Percentiles rank a stretch among this genome's conserved stretches.
phyloP scores from a whole-genome alignment of 1,140 invertebrate genomes.

The Eulimnadia texana region DNA sequence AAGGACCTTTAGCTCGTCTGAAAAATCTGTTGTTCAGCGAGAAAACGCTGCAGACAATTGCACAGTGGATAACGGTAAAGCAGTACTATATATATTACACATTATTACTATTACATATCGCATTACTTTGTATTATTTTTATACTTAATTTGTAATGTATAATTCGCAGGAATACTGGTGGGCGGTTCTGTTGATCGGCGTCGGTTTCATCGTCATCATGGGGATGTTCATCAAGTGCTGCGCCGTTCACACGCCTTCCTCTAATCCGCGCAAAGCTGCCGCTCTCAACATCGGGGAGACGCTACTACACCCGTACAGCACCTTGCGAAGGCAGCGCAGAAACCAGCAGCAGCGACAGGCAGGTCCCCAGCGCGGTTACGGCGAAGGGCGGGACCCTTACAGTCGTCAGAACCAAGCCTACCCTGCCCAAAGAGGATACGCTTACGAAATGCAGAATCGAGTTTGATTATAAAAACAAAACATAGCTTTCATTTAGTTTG shows the following conservation, averaged over 20 bases:
- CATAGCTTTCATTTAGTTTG: too few species aligned
- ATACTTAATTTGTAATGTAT: background rate
- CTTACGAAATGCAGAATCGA: slow-evolving; percentile 15
- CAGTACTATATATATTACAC: background rate
- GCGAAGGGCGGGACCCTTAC: slow-evolving; percentile 5
- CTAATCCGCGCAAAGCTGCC: slow-evolving; percentile 83
- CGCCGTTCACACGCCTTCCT: slow-evolving; percentile 95
- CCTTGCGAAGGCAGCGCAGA: slow-evolving; percentile 54
- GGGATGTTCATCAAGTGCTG: slow-evolving; percentile 98
- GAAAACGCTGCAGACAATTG: slow-evolving; percentile 68
- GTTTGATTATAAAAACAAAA: too few species aligned
- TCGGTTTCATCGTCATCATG: slow-evolving; percentile 88
- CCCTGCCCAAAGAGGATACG: background rate
- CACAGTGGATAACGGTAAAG: slow-evolving; percentile 70
- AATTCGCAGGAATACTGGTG: slow-evolving; percentile 84
- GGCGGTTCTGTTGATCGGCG: slow-evolving; percentile 79
- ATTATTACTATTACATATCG: background rate
- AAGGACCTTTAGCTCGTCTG: slow-evolving; percentile 87
- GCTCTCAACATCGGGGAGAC: slow-evolving; percentile 74
- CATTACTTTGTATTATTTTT: background rate
- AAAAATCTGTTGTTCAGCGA: slow-evolving; percentile 92
- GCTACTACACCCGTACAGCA: slow-evolving; percentile 72
- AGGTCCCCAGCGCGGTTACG: slow-evolving; percentile 28
- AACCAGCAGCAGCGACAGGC: background rate
- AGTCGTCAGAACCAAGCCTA: slow-evolving; percentile 9